phyloP scores from a whole-genome alignment of 1,140 invertebrate species.

The Sycophila sp. region DNA sequence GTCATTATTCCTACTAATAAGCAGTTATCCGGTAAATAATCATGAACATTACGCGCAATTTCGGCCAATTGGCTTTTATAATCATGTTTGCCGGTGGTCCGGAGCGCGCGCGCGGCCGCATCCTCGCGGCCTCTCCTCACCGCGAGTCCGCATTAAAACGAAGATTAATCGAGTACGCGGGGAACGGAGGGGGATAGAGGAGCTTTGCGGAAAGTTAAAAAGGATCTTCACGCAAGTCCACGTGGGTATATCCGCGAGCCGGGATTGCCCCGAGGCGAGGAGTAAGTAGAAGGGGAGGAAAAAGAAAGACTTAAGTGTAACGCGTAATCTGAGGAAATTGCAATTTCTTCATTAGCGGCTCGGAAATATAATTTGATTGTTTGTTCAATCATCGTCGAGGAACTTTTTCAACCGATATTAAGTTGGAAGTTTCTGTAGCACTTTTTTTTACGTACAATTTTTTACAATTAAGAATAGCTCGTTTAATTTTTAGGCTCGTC shows the following conservation, averaged over 20 bases:
- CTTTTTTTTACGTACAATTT: too few species aligned
- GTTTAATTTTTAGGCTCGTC: too few species aligned
- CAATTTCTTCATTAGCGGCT: slow-evolving; percentile 12
- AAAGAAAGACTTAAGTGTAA: not conserved
- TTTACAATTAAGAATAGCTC: too few species aligned
- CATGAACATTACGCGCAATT: slow-evolving; percentile 35
- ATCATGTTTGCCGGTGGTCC: slow-evolving; percentile 38
- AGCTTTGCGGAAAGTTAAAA: slow-evolving; percentile 9
- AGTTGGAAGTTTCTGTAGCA: too few species aligned
- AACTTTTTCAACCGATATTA: too few species aligned
- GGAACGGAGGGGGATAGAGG: not conserved
- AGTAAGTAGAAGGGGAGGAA: too few species aligned
- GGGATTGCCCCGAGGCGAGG: too few species aligned
- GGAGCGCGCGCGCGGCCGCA: too few species aligned
- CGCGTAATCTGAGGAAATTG: slow-evolving; percentile 3
- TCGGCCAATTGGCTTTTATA: slow-evolving; percentile 38
- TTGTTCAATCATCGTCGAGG: not conserved
- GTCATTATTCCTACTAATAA: slow-evolving; percentile 30
- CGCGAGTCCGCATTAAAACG: slow-evolving; percentile 26
- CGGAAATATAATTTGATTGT: not conserved
- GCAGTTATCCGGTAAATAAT: slow-evolving; percentile 36
- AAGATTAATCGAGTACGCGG: slow-evolving; percentile 31
- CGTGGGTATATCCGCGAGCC: not conserved
- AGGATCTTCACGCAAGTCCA: not conserved
- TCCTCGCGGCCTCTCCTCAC: not conserved